Percentiles rank a stretch among this genome's conserved stretches.
Conservation (phyloP, 2,888 invertebrate species). For the Tenthredo scrophulariae region DNA sequence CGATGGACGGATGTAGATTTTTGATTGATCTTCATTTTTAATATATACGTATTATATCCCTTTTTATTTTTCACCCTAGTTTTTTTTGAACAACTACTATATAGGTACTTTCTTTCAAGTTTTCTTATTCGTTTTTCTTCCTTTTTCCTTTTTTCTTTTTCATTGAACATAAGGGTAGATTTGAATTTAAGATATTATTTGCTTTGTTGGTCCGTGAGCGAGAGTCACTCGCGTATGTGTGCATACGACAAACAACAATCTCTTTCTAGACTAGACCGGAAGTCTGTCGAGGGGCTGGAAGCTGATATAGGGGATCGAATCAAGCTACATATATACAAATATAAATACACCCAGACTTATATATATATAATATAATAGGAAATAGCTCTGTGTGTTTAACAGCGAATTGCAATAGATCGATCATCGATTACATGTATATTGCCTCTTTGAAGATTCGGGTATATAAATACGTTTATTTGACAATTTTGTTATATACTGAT, state of each 20-base stretch:
- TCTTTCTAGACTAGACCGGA: constrained; percentile 31
- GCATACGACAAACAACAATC: constrained; percentile 24
- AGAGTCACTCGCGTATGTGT: constrained; percentile 11
- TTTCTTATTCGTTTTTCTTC: background rate
- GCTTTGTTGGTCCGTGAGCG: constrained; percentile 55
- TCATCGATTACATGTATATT: constrained; percentile 3
- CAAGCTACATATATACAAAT: background rate
- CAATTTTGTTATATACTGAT: background rate
- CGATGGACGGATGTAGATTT: background rate
- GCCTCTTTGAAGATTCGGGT: background rate
- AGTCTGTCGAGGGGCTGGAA: constrained; percentile 11
- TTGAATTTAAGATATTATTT: constrained; percentile 67
- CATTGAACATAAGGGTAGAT: constrained; percentile 58
- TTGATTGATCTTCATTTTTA: background rate
- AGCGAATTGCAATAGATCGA: constrained; percentile 18
- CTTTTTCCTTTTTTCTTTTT: constrained; percentile 20
- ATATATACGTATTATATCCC: background rate
- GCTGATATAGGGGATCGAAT: background rate
- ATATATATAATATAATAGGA: background rate
- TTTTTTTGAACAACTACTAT: background rate
- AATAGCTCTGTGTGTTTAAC: background rate
- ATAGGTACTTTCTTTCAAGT: background rate
- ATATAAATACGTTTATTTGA: background rate
- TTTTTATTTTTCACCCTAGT: background rate
- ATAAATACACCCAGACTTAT: background rate